Base-by-base conservation (phyloP, 2,797 vertebrate species). In the Halcyon badia region DNA sequence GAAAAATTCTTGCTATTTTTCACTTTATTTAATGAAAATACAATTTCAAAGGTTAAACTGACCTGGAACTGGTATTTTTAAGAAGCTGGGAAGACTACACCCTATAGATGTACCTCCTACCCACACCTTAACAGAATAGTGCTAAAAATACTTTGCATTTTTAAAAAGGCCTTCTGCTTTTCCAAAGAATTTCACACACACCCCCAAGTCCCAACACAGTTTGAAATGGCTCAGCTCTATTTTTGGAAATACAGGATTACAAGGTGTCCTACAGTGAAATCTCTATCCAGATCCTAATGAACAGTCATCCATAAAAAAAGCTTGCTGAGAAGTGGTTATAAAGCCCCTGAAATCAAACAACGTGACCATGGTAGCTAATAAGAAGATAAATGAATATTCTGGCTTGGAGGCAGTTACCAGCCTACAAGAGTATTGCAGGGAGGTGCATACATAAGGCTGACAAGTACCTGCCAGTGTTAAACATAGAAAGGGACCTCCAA, bases 31-130 rank as follows among this genome's bases (percentile, higher is more conserved):
- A 58, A 49, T 25, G 5, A 26, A 76, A 76, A 46, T 8, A 19
- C 10, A 57, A 5, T 57, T 22, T 25, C 15, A 90, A 60, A 22
- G 0, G 0, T 42, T 56, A 8, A 62, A 44, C 0, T 39, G 17
- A 62, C 31, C 19, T 3, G 0, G 7, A 83, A 28, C 1, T 25
- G 6, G 11, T 10, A 48, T 10, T 6, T 91, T 65, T 57, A 11
- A 65, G 42, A 13, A 66, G 9, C 35, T 70, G 28, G 83, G 44
- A 19, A 72, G 13, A 39, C 16, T 18, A 51, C 7, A 31, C 5
- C 4, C 4, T 42, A 3, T 5, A 35, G 7, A 10, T 1, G 0
- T 5, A 24, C 20, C 11, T 87, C 57, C 58, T 89, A 51, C 46
- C 65, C 37, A 56, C 61, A 89, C 24, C 78, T 79, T 54, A 46